Evolutionary conservation across 2,888 invertebrate species (phyloP).

Genomic region (Mamestra brassicae): DNA sequence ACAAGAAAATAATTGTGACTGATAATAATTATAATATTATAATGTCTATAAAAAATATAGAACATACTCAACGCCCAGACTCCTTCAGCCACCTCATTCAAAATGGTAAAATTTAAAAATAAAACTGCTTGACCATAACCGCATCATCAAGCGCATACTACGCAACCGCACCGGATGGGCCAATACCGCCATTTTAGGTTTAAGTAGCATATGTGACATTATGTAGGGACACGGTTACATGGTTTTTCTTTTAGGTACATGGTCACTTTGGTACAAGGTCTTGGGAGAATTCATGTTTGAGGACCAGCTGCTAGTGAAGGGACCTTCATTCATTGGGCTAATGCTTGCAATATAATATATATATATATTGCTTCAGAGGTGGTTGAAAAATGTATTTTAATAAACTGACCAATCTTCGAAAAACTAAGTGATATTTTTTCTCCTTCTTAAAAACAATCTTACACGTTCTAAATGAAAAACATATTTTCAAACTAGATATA

Average conservation of each 20-base stretch:
- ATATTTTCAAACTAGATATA: too few relatives aligned
- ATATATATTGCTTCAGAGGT: too few relatives aligned
- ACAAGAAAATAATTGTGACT: too few relatives aligned
- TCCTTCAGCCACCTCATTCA: neutral
- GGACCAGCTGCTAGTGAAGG: neutral
- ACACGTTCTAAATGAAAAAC: too few relatives aligned
- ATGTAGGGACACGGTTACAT: slow-evolving; percentile 22
- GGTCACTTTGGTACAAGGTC: slow-evolving; percentile 13
- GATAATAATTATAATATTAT: too few relatives aligned
- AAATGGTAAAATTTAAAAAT: slow-evolving; percentile 38
- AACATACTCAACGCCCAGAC: neutral
- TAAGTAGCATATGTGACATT: slow-evolving; percentile 35
- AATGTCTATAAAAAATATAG: neutral
- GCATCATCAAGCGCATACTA: slow-evolving; percentile 24
- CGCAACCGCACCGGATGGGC: slow-evolving; percentile 61
- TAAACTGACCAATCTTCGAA: too few relatives aligned
- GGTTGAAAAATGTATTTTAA: too few relatives aligned
- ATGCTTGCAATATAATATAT: too few relatives aligned
- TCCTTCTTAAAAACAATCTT: too few relatives aligned
- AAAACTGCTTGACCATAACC: slow-evolving; percentile 46
- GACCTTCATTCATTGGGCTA: too few relatives aligned
- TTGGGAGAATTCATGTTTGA: neutral
- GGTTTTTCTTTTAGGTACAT: slow-evolving; percentile 26
- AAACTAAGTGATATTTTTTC: too few relatives aligned
- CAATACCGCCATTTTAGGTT: slow-evolving; percentile 53